Conservation (phyloP, 2,888 invertebrate species). For the Perithous albicinctus region DNA sequence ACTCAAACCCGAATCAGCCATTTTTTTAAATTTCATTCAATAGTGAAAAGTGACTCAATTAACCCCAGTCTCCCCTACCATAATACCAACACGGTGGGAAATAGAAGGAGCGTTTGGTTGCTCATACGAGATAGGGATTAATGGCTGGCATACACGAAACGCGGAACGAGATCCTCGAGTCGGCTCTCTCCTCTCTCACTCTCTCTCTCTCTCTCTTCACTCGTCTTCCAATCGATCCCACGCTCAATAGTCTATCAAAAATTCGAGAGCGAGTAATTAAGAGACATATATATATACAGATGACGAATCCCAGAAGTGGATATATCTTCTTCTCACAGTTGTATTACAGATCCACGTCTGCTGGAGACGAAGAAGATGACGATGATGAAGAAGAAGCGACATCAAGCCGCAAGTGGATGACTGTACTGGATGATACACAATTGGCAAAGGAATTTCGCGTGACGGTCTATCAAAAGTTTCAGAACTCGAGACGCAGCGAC, state of each 20-base stretch:
- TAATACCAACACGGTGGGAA: conserved; percentile 22
- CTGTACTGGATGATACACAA: conserved; percentile 57
- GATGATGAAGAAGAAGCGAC: background rate
- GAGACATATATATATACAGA: conserved; percentile 17
- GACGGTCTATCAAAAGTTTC: conserved; percentile 42
- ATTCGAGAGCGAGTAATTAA: conserved; percentile 32
- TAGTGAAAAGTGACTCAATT: too few relatives aligned
- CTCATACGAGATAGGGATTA: conserved; percentile 48
- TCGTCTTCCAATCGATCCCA: conserved; percentile 41
- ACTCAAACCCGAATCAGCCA: too few relatives aligned
- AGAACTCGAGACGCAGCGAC: background rate
- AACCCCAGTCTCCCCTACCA: conserved; percentile 20
- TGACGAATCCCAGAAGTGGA: conserved; percentile 47
- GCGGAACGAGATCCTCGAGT: conserved; percentile 45
- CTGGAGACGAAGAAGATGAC: background rate
- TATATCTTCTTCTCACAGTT: conserved; percentile 18
- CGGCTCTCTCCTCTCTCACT: conserved; percentile 5
- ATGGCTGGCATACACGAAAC: conserved; percentile 53
- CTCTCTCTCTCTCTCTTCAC: too few relatives aligned
- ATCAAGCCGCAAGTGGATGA: conserved; percentile 32
- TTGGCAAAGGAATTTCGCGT: conserved; percentile 49
- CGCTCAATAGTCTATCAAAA: conserved; percentile 50
- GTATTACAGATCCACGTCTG: too few relatives aligned
- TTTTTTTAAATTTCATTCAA: too few relatives aligned
- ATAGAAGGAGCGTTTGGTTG: background rate